Conservation (phyloP, 2,113 vertebrate species). For the Chloroceryle aenea region DNA sequence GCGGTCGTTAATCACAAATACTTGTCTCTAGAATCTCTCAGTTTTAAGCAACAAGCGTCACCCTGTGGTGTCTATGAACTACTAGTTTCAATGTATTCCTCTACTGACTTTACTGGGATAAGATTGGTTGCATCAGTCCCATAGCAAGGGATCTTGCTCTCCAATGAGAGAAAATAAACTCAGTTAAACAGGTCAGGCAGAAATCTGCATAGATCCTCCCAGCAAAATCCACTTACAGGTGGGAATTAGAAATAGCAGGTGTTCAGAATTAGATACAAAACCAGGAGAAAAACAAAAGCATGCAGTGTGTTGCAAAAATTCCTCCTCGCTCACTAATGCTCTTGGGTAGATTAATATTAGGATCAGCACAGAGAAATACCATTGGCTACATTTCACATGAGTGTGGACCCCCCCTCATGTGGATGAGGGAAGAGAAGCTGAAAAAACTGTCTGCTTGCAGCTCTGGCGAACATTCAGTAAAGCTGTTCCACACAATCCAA, state of each 20-base stretch:
- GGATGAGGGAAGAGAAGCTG: neutral
- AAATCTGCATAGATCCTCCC: neutral
- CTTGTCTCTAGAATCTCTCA: conserved; percentile 9
- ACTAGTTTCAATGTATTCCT: neutral
- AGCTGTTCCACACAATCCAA: neutral
- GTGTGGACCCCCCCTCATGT: accelerated
- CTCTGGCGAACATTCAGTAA: conserved; percentile 12
- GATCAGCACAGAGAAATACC: neutral
- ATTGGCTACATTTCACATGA: neutral
- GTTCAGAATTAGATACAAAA: neutral
- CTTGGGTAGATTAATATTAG: neutral
- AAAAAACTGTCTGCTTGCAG: conserved; percentile 1
- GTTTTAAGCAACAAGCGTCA: neutral
- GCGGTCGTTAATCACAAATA: conserved; percentile 18
- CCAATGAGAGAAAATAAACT: conserved; percentile 1
- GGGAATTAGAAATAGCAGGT: neutral
- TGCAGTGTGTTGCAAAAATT: neutral
- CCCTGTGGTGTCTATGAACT: neutral
- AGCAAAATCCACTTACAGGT: neutral
- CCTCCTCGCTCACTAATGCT: neutral
- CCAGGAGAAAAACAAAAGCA: neutral
- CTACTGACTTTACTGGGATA: neutral
- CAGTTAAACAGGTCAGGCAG: neutral
- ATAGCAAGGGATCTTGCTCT: neutral
- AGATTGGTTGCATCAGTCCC: neutral